These are phyloP conservation scores for Mythimna loreyi DNA, from an alignment of 2,888 invertebrate species.

Conservation along the genomic window DNA sequence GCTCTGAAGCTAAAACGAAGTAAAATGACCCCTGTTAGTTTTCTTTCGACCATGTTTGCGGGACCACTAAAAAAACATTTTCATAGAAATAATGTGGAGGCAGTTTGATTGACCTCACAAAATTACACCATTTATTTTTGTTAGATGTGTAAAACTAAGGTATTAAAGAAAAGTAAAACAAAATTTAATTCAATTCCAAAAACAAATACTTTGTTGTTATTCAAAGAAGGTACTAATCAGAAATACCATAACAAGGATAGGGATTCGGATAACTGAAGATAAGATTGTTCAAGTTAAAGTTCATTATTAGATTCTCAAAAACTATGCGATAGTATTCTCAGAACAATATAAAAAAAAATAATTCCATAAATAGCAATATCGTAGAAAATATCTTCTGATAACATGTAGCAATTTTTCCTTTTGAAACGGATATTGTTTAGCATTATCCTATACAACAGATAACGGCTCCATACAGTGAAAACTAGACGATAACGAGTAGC, in stretches of 20 bases:
- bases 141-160: not conserved
- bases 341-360: conserved; percentile 34
- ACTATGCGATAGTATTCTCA: conserved; percentile 10
- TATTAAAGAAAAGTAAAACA: not conserved
- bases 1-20: not conserved
- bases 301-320: conserved; percentile 1
- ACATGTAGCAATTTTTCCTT: conserved; percentile 37
- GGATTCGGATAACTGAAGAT: not conserved
- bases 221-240: too few species aligned
- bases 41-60: not conserved
- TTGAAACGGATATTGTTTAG: conserved; percentile 38
- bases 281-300: not conserved
- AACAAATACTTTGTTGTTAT: too few species aligned
- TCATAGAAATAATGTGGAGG: not conserved
- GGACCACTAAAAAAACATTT: not conserved
- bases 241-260: not conserved
- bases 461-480: conserved; percentile 14
- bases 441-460: conserved; percentile 32
- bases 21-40: not conserved
- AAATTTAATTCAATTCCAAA: not conserved
- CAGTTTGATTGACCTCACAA: too few species aligned
- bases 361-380: conserved; percentile 28
- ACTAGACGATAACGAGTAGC: conserved; percentile 25
- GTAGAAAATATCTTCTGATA: conserved; percentile 31
- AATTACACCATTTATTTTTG: not conserved